Base-by-base conservation (phyloP, 2,797 vertebrate species). In the Peromyscus attwateri region DNA sequence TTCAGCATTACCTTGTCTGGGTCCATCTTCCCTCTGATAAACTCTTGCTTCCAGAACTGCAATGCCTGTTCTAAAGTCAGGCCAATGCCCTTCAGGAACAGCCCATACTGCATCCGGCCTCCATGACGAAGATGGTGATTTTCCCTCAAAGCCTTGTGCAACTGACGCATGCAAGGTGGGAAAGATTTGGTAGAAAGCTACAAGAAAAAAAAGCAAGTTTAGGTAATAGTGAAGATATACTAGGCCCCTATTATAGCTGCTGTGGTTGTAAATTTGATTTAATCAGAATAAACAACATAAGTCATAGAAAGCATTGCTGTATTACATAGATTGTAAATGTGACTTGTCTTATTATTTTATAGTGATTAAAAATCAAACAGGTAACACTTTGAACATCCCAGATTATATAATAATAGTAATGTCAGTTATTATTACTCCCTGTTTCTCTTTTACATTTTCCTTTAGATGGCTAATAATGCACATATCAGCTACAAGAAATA, bases 31-130 rank as follows among this genome's bases (percentile, higher is more conserved):
- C 99, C 99, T 98, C 97, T 99, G 95, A 99, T 98, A 97, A 99
- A 99, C 98, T 99, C 99, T 0, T 99, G 99, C 98, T 99, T 99
- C 99, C 99, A 99, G 97, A 99, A 99, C 96, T 99, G 99, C 98
- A 99, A 96, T 0, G 99, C 99, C 98, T 99, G 99, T 29, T 99
- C 99, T 97, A 99, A 97, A 2, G 99, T 99, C 89, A 99, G 98
- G 92, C 99, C 99, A 0, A 99, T 99, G 89, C 99, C 99, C 97
- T 99, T 99, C 16, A 99, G 98, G 98, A 99, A 99, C 79, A 99
- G 99, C 1, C 99, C 99, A 0, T 99, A 99, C 85, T 99, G 99
- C 99, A 99, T 99, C 0, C 99, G 99, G 34, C 99, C 99, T 0
- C 99, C 99, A 0, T 99, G 99, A 0, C 99, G 99, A 40, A 99